These are phyloP conservation scores for Cancer borealis DNA, from an alignment of 2,888 invertebrate species.

Conservation along the genomic window DNA sequence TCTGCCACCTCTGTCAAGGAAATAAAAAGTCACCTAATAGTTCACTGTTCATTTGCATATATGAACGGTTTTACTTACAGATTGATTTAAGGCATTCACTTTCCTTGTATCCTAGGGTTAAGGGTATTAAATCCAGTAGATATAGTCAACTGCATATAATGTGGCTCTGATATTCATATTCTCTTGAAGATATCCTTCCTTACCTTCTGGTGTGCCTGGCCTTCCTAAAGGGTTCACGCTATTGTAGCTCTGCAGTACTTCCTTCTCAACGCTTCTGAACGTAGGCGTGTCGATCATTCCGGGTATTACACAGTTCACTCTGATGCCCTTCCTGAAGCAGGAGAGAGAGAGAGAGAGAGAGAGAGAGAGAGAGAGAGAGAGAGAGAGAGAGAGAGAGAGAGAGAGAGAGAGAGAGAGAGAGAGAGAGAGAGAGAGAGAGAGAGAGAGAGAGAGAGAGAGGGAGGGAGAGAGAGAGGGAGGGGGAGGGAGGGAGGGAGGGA, in stretches of 20 bases:
- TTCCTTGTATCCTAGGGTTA: too few relatives aligned
- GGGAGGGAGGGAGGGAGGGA: too few relatives aligned
- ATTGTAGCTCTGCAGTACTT: background rate
- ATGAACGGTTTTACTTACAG: too few relatives aligned
- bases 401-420: background rate
- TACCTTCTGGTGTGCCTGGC: background rate
- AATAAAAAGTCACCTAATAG: too few relatives aligned
- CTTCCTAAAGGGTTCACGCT: background rate
- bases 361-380: background rate
- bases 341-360: background rate
- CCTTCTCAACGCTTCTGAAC: background rate
- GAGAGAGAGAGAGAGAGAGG: background rate
- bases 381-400: background rate
- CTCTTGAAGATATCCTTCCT: background rate
- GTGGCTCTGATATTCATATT: background rate
- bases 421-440: background rate
- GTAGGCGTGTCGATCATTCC: background rate
- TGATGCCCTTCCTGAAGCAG: background rate
- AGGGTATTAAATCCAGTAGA: too few relatives aligned
- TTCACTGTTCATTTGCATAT: too few relatives aligned
- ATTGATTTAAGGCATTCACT: too few relatives aligned
- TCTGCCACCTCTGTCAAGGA: too few relatives aligned
- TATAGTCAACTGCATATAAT: background rate
- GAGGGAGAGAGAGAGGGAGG: background rate
- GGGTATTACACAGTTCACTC: background rate